phyloP scores from a whole-genome alignment of 2,888 invertebrate genomes.

The Calameuta idolon region DNA sequence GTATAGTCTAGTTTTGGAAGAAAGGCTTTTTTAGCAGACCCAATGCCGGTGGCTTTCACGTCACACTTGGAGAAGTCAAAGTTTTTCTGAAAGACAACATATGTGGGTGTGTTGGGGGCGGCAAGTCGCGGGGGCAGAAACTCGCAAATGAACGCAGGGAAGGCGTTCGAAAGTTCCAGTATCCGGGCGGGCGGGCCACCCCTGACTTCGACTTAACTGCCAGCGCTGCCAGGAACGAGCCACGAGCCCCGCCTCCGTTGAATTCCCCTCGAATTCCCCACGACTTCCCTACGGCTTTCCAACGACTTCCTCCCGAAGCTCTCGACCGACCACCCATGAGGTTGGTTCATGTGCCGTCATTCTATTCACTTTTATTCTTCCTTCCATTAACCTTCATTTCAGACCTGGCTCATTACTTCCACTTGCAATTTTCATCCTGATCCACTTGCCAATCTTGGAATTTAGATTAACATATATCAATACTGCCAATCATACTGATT shows the following conservation, averaged over 20 bases:
- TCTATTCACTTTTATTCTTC: not conserved
- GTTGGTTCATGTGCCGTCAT: not conserved
- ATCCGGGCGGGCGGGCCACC: constrained; percentile 7
- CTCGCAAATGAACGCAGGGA: constrained; percentile 1
- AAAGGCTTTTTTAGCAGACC: too few relatives aligned
- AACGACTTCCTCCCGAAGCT: not conserved
- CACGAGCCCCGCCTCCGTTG: constrained; percentile 6
- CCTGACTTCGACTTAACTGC: constrained; percentile 5
- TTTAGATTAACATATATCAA: not conserved
- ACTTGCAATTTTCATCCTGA: not conserved
- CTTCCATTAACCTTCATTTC: not conserved
- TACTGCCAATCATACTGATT: not conserved
- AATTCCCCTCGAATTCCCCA: not conserved
- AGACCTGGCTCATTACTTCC: not conserved
- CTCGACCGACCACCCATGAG: not conserved
- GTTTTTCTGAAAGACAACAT: not conserved
- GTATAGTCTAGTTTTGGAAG: not conserved
- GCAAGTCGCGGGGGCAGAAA: constrained; percentile 5
- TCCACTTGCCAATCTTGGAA: not conserved
- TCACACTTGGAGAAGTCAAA: not conserved
- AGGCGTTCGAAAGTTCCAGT: constrained; percentile 4
- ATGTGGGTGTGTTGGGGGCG: not conserved
- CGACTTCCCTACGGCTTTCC: not conserved
- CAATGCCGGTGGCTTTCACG: not conserved
- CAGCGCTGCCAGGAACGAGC: not conserved